These are phyloP conservation scores for Drosophila takahashii DNA, from an alignment of 1,140 invertebrate species.

Conservation along the genomic window DNA sequence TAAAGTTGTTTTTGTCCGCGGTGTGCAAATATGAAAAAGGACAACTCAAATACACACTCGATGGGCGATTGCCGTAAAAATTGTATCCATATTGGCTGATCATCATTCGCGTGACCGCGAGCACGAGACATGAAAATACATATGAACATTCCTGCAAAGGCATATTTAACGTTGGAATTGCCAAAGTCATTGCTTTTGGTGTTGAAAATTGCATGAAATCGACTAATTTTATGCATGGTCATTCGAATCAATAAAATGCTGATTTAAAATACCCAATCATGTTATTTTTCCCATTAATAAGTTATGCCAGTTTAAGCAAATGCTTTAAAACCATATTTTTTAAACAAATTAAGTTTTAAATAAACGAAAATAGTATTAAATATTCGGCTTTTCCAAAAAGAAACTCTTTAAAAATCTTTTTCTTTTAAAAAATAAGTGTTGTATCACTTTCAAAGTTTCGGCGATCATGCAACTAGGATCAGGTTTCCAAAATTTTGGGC, in stretches of 20 bases:
- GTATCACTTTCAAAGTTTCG: background rate
- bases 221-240: constrained; percentile 10
- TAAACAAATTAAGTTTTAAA: too few species aligned
- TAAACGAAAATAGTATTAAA: too few species aligned
- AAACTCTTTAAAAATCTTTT: background rate
- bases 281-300: background rate
- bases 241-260: constrained; percentile 2
- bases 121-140: constrained; percentile 5
- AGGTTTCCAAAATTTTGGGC: constrained; percentile 7
- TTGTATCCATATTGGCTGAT: constrained; percentile 28
- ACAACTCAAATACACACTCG: constrained; percentile 23
- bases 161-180: constrained; percentile 9
- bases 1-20: constrained; percentile 13
- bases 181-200: constrained; percentile 8
- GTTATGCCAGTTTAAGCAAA: background rate
- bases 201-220: constrained; percentile 4
- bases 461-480: background rate
- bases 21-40: constrained; percentile 48
- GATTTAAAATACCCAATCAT: background rate
- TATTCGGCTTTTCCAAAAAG: too few species aligned
- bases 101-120: constrained; percentile 3
- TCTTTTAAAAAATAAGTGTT: background rate
- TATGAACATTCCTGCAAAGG: constrained; percentile 2
- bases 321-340: too few species aligned
- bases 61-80: constrained; percentile 16